Evolutionary conservation across 2,888 invertebrate genomes (phyloP), one percentile per base, ranked within the genome.

Genomic region (Harpalus rufipes): DNA sequence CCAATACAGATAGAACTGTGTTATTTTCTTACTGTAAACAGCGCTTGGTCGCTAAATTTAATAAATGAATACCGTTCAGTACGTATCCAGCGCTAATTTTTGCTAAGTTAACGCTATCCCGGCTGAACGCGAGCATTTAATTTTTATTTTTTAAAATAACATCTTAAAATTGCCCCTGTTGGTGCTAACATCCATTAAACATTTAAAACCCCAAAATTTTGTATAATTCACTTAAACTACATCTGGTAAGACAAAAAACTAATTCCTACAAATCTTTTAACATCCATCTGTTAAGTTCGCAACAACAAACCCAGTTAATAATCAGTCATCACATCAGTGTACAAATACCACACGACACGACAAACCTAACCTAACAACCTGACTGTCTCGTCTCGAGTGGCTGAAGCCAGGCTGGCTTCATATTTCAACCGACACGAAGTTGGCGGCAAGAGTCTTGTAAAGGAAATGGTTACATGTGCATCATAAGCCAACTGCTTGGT

Each of bases 391-490:
- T 21, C 16, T 25, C 14, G 25, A 16, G 63, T 63, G 14, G 72
- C 32, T 32, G 32, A 32, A 32, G 32, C 32, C 32, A 18, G 4
- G 39, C 16, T 3, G 18, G 44, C 41, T 44, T 74, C 74, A 74
- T 8, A 44, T 74, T 51, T 44, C 74, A 74, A 56, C 72, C 18
- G 51, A 74, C 74, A 74, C 51, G 51, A 74, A 44, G 21, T 18
- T 51, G 74, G 74, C 74, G 74, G 74, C 51, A 74, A 74, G 25
- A 74, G 8, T 3, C 51, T 12, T 74, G 74, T 74, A 44, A 74
- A 74, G 74, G 74, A 74, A 74, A 74, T 74, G 51, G 74, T 18
- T 74, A 74, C 74, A 74, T 74, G 74, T 74, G 74, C 51, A 74
- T 16, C 74, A 51, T 44, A 16, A 44, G 74, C 74, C 74, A 74